These are phyloP conservation scores for Catharus ustulatus DNA, from an alignment of 2,797 vertebrate species.

Conservation along the genomic window DNA sequence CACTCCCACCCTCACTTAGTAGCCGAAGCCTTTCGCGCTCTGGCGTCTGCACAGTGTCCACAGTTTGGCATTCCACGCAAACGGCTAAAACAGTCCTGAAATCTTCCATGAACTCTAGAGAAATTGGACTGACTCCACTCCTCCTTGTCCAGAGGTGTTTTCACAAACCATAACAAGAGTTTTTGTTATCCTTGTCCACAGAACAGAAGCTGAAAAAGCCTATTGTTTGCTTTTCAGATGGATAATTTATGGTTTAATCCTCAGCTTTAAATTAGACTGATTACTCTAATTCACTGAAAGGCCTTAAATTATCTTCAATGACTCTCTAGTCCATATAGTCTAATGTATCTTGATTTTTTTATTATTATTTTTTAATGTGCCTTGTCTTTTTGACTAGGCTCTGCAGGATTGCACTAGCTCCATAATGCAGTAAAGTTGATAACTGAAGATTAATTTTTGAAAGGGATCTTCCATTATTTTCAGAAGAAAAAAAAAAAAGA, in stretches of 20 bases:
- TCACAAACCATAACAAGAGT: conserved; percentile 79
- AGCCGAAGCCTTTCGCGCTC: conserved; percentile 96
- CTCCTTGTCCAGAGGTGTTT: conserved; percentile 80
- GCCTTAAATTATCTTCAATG: conserved; percentile 97
- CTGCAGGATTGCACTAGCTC: conserved; percentile 98
- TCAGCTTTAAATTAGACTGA: conserved; percentile 88
- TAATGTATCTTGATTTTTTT: conserved; percentile 75
- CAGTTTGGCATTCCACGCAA: conserved; percentile 95
- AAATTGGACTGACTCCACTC: conserved; percentile 80
- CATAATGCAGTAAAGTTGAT: conserved; percentile 89
- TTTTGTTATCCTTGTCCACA: conserved; percentile 77
- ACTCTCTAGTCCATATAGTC: conserved; percentile 86
- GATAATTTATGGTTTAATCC: conserved; percentile 84
- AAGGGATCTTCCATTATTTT: conserved; percentile 81
- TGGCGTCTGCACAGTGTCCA: conserved; percentile 94
- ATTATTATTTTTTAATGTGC: conserved; percentile 87
- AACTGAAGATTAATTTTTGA: conserved; percentile 79
- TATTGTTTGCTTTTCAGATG: conserved; percentile 79
- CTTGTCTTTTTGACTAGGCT: conserved; percentile 95
- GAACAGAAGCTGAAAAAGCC: conserved; percentile 79
- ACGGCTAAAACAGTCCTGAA: conserved; percentile 97
- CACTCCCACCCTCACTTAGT: conserved; percentile 99
- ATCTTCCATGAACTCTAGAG: conserved; percentile 79
- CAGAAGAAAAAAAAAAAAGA: conserved; percentile 61
- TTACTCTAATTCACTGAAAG: conserved; percentile 90